Percentiles rank a stretch among this genome's conserved stretches.
Conservation (phyloP, 1,140 invertebrate genomes). For the Lepidotrigona ventralis region DNA sequence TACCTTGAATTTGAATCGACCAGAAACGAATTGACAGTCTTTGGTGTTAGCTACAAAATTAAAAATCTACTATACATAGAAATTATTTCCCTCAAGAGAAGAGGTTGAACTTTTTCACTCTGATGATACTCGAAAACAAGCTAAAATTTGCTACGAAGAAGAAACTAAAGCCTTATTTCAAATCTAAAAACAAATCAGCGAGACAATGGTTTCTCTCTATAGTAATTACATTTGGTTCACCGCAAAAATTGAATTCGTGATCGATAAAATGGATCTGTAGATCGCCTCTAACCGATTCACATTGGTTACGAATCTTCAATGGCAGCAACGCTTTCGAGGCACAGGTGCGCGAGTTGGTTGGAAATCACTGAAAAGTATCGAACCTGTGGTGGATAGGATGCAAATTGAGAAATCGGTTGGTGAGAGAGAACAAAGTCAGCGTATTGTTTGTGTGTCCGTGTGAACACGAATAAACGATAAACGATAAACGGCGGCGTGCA, state of each 20-base stretch:
- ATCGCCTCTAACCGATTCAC: not conserved
- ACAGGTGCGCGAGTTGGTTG: not conserved
- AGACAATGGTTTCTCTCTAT: not conserved
- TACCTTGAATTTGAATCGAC: no score
- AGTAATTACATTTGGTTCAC: not conserved
- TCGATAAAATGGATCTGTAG: not conserved
- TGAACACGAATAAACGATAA: not conserved
- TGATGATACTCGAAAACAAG: not conserved
- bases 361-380: no score
- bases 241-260: not conserved
- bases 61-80: no score
- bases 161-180: not conserved
- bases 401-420: no score
- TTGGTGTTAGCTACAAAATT: not conserved
- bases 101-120: not conserved
- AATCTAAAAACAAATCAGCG: not conserved
- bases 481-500: not conserved
- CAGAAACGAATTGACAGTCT: not conserved
- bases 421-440: not conserved
- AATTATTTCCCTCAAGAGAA: not conserved
- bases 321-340: not conserved
- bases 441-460: not conserved
- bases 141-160: not conserved
- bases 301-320: not conserved
- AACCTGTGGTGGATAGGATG: not conserved